Percentiles rank a stretch among this genome's conserved stretches.
Evolutionary conservation across 2,113 vertebrate species (phyloP).

Genomic region (Mustela lutreola): DNA sequence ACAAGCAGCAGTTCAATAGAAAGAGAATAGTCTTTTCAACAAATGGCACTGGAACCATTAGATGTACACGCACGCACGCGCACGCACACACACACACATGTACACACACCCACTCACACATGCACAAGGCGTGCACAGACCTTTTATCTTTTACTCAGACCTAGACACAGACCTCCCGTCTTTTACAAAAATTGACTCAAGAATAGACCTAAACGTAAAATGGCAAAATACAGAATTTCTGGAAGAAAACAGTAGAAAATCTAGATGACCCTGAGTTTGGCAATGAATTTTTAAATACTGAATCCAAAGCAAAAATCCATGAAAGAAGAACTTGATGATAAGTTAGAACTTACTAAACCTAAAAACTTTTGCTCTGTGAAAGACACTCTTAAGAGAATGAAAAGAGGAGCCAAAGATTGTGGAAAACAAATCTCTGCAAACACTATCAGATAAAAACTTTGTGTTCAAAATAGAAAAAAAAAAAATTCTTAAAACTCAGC

Average conservation of each 20-base stretch:
- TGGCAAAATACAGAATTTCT: neutral
- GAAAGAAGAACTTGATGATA: neutral
- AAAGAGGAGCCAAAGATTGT: neutral
- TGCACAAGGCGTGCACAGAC: neutral
- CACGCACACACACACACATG: neutral
- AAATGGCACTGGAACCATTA: neutral
- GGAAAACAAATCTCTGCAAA: neutral
- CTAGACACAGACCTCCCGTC: neutral
- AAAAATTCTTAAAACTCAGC: slow-evolving; percentile 12
- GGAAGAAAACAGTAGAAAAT: slow-evolving; percentile 19
- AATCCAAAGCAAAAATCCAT: neutral
- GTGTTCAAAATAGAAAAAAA: neutral
- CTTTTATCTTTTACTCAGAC: neutral
- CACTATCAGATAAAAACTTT: neutral
- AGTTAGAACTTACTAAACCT: slow-evolving; percentile 5
- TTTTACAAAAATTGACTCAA: slow-evolving; percentile 49
- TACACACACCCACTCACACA: too few species aligned
- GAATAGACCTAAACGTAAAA: slow-evolving; percentile 38
- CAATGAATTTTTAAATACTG: neutral
- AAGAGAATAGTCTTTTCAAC: neutral
- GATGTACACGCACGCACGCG: neutral
- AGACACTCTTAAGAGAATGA: neutral
- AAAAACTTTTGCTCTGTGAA: neutral
- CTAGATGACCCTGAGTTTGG: neutral
- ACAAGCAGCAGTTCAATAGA: neutral